These are phyloP conservation scores for Lymantria dispar DNA, from an alignment of 2,888 invertebrate genomes.

Conservation along the genomic window DNA sequence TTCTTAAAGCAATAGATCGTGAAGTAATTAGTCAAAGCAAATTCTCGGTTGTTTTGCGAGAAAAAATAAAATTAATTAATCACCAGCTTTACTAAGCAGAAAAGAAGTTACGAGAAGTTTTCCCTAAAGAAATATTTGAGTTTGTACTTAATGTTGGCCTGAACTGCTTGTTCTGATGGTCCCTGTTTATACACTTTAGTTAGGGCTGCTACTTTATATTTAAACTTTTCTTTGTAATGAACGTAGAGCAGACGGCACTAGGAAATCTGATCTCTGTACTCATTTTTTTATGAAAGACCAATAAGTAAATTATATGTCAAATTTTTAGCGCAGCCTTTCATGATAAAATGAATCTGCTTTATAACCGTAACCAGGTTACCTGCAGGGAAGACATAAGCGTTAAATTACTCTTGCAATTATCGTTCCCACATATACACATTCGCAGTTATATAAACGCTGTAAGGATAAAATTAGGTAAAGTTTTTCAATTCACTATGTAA, in stretches of 20 bases:
- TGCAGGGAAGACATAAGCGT: too few relatives aligned
- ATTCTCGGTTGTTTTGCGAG: conserved; percentile 26
- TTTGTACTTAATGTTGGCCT: conserved; percentile 24
- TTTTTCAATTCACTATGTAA: too few relatives aligned
- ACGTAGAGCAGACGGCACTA: background rate
- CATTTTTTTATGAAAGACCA: too few relatives aligned
- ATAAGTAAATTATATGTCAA: too few relatives aligned
- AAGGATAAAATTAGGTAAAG: too few relatives aligned
- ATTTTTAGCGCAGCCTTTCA: too few relatives aligned
- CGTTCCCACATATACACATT: too few relatives aligned
- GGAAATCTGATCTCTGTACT: too few relatives aligned
- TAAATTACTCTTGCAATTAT: too few relatives aligned
- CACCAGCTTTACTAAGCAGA: conserved; percentile 34
- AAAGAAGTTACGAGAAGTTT: conserved; percentile 32
- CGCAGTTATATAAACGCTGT: too few relatives aligned
- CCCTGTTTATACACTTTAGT: conserved; percentile 6
- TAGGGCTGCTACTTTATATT: conserved; percentile 2
- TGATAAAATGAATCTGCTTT: too few relatives aligned
- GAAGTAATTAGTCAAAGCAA: conserved; percentile 30
- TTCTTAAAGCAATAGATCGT: conserved; percentile 24
- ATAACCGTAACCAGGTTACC: too few relatives aligned
- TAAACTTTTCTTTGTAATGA: background rate
- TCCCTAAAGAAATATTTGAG: conserved; percentile 32
- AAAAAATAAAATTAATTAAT: conserved; percentile 31
- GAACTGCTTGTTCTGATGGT: conserved; percentile 23